These are phyloP conservation scores for Calypte anna DNA, from an alignment of 2,113 vertebrate species.

Conservation along the genomic window DNA sequence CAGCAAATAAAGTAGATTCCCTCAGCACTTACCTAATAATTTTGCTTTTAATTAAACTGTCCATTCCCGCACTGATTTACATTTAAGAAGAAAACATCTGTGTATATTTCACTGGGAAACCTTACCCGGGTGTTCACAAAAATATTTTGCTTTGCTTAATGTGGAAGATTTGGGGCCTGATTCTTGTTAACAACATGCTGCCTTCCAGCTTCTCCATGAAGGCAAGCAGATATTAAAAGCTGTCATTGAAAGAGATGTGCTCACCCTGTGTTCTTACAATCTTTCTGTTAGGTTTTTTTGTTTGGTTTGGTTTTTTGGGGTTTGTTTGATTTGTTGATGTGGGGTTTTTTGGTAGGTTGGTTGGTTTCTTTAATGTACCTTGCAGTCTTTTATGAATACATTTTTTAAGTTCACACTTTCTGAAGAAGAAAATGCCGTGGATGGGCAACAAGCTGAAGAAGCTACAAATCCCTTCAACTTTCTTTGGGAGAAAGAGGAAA, in stretches of 20 bases:
- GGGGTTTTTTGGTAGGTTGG: too few relatives aligned
- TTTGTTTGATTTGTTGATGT: neutral
- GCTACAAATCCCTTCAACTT: neutral
- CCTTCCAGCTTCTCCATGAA: neutral
- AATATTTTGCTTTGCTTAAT: slow-evolving; percentile 26
- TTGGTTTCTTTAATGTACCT: neutral
- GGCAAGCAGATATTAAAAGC: neutral
- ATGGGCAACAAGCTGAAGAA: neutral
- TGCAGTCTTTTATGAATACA: neutral
- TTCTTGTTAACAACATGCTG: neutral
- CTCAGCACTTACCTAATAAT: slow-evolving; percentile 63
- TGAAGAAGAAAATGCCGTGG: neutral
- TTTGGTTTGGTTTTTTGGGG: neutral
- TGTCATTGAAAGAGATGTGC: neutral
- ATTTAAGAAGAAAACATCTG: slow-evolving; percentile 68
- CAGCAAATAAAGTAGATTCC: slow-evolving; percentile 55
- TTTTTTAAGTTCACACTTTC: neutral
- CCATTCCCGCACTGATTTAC: slow-evolving; percentile 51
- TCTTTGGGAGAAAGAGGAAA: neutral
- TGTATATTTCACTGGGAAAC: slow-evolving; percentile 46
- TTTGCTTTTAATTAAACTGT: slow-evolving; percentile 71
- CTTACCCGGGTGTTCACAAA: slow-evolving; percentile 31
- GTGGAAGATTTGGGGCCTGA: neutral
- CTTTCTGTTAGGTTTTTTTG: neutral
- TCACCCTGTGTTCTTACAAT: neutral